A percentile compares a stretch with the other conserved stretches of the same genome.
These are phyloP conservation scores for Camelus dromedarius DNA, from an alignment of 2,113 vertebrate genomes.

Conservation along the genomic window DNA sequence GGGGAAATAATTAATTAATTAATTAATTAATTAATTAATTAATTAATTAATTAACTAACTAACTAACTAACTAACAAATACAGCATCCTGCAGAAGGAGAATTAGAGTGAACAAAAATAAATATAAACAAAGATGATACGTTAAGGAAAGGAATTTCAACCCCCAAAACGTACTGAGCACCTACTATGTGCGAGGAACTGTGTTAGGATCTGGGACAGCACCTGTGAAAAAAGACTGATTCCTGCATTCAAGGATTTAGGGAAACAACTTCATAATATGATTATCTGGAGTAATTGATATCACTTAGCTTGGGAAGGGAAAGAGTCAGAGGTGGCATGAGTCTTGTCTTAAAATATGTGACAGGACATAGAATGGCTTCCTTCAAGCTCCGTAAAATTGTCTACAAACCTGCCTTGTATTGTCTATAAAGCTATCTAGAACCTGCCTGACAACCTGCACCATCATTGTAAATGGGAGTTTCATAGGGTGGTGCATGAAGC, in stretches of 20 bases:
- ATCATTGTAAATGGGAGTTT: neutral
- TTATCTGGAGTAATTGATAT: neutral
- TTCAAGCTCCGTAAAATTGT: neutral
- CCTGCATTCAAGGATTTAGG: neutral
- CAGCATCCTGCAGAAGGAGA: neutral
- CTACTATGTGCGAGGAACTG: neutral
- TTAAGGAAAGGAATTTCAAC: neutral
- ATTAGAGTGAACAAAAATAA: neutral
- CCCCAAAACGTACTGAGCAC: neutral
- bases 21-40: no score
- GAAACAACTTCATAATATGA: neutral
- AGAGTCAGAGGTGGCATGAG: neutral
- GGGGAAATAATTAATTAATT: no score
- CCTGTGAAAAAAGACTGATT: neutral
- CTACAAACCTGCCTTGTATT: neutral
- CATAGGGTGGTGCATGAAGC: neutral
- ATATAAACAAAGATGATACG: neutral
- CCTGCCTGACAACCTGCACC: neutral
- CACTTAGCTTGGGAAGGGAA: constrained; percentile 16
- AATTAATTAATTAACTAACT: no score
- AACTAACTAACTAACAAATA: no score
- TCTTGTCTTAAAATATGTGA: neutral
- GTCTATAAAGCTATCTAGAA: neutral
- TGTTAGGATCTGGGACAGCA: neutral
- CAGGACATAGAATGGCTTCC: neutral